These are phyloP conservation scores for Dipodomys stephensi DNA, from an alignment of 2,113 vertebrate species.

Conservation along the genomic window DNA sequence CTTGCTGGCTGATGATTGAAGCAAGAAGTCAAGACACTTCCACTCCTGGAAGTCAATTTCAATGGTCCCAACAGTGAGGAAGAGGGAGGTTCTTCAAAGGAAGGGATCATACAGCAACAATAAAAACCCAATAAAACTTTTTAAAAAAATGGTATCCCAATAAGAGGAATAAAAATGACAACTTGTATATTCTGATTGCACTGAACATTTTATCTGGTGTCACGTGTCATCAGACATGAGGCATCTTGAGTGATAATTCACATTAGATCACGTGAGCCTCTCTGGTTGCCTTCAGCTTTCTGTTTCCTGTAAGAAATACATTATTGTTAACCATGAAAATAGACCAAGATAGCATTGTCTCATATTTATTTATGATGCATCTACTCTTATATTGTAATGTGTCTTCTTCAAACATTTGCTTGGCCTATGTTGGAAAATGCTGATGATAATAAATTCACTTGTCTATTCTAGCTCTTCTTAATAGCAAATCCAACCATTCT, in stretches of 20 bases:
- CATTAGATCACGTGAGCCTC: constrained; percentile 86
- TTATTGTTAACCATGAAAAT: constrained; percentile 10
- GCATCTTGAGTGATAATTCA: constrained; percentile 89
- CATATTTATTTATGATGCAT: background rate
- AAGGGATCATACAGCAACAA: constrained; percentile 81
- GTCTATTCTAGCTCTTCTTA: background rate
- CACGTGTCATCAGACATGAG: constrained; percentile 91
- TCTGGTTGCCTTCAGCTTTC: constrained; percentile 94
- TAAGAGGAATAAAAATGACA: constrained; percentile 90
- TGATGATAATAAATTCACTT: background rate
- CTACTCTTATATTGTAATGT: background rate
- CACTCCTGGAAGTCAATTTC: constrained; percentile 57
- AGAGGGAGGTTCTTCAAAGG: constrained; percentile 48
- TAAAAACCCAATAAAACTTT: constrained; percentile 82
- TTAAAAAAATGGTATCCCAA: constrained; percentile 83
- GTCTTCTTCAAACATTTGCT: background rate
- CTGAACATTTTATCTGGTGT: constrained; percentile 93
- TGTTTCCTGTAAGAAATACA: constrained; percentile 90
- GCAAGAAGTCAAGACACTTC: constrained; percentile 59
- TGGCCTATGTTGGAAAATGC: background rate
- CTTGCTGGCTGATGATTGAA: constrained; percentile 63
- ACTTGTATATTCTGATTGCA: constrained; percentile 92
- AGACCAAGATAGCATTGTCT: background rate
- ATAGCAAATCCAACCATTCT: background rate
- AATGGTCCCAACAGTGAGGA: constrained; percentile 27